phyloP scores from a whole-genome alignment of 2,888 invertebrate genomes.

The Hypomecis punctinalis region DNA sequence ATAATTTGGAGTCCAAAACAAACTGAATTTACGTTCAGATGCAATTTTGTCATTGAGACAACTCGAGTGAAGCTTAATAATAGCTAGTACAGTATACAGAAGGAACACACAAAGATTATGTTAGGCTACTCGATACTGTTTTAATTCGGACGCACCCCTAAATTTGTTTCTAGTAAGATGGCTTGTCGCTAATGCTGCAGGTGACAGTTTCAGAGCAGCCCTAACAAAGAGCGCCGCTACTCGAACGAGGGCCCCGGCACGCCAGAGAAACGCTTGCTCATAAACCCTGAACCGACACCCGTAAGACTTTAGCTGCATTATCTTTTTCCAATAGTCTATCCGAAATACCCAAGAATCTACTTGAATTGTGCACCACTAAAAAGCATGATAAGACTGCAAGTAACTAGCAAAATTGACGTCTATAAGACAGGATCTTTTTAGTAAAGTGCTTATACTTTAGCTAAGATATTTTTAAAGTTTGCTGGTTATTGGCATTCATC shows the following conservation, averaged over 20 bases:
- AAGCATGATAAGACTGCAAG: constrained; percentile 15
- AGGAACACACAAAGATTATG: not conserved
- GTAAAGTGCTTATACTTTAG: too few relatives aligned
- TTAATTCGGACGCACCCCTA: constrained; percentile 34
- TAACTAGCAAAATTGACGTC: constrained; percentile 4
- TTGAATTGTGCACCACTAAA: constrained; percentile 10
- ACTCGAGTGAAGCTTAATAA: too few relatives aligned
- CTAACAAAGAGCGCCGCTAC: constrained; percentile 78
- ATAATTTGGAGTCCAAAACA: too few relatives aligned
- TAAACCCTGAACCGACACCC: constrained; percentile 81
- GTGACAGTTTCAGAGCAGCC: constrained; percentile 81
- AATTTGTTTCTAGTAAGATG: constrained; percentile 39
- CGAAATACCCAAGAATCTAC: not conserved
- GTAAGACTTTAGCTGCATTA: constrained; percentile 62
- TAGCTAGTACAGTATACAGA: too few relatives aligned
- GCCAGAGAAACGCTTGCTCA: constrained; percentile 83
- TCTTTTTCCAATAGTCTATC: constrained; percentile 31
- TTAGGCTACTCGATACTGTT: not conserved
- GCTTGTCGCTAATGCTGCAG: constrained; percentile 67
- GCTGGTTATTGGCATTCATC: constrained; percentile 1
- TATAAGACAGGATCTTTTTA: not conserved
- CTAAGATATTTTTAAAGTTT: not conserved
- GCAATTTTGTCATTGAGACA: too few relatives aligned
- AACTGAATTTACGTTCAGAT: too few relatives aligned
- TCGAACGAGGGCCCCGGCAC: constrained; percentile 76